Evolutionary conservation across 1,140 invertebrate species (phyloP), one percentile per base, ranked within the genome.

Genomic region (Archivesica marissinica): DNA sequence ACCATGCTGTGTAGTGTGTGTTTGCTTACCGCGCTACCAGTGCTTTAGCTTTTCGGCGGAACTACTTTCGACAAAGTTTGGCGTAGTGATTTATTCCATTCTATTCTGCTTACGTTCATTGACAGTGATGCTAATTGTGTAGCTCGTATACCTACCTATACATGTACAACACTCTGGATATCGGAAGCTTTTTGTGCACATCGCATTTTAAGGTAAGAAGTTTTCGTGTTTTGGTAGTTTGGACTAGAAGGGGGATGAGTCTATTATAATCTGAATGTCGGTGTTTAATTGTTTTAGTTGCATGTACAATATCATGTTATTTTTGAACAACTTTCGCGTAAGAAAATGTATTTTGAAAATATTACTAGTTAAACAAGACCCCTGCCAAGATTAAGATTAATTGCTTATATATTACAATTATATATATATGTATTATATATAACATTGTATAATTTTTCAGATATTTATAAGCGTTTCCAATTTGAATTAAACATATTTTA

Each of bases 41-140:
- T 52, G 17, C 17, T 52, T 52, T 64, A 64, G 30, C 59, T 64
- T 64, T 64, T 64, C 59, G 30, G 59, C 38, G 59, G 59, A 25
- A 64, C 59, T 64, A 64, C 59, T 64, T 64, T 35, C 59, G n/a
- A 35, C 33, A 64, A 35, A 64, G 59, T 35, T 35, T 64, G 59
- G 59, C 59, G 59, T 6, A 64, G 30, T 64, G 59, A 64, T 64
- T 4, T 64, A 13, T 64, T 4, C 3, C 50, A 52, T 52, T 52
- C 33, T 28, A 30, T 30, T 59, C 28, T 35, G 59, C 38, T 35
- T 13, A 35, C 20, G 15, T 2, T 33, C 38, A 13, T 35, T 64
- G 59, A 64, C 59, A 33, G 33, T 64, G 23, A 64, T 64, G n/a
- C 30, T 2, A 64, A 35, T 17, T 17, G 59, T 33, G n/a, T n/a